Base-by-base conservation (phyloP, 1,140 invertebrate genomes). In the Temnothorax longispinosus region DNA sequence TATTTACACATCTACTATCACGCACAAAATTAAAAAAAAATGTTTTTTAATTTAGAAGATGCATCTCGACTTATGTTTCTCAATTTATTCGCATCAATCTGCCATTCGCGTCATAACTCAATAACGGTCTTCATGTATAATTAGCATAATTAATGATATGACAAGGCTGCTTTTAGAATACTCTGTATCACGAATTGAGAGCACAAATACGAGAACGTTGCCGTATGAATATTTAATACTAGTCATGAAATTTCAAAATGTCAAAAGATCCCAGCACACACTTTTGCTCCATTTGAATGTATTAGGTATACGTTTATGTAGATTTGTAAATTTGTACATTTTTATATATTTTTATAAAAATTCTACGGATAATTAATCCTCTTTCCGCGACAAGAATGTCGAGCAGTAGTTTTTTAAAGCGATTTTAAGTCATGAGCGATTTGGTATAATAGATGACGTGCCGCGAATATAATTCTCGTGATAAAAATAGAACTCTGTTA, bases 61-160 rank as follows among this genome's bases (percentile, higher is more conserved):
- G 6, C 5, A 3, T 56, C 27, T 27, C 5, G 8, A 10, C 62
- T 44, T 1, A 58, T 60, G 15, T 15, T 32, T 47, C 2, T 58
- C 35, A 18, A 60, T 18, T 4, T 15, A 44, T 60, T 62, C 8
- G 11, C 0, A 0, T 75, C 38, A 41, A 41, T 75, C 10, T 47
- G 15, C 3, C 15, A 27, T 76, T 44, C 6, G 21, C 18, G 3
- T 69, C 41, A 0, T 32, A 44, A 41, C 5, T 38, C 15, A n/a
- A 44, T 60, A 32, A n/a, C 21, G 38, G 7, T 18, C 32, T 18
- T 76, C 13, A 32, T 56, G 44, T 8, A 32, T 21, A 41, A 41
- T 58, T 75, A 8, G 4, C n/a, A 62, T 62, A 77, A 77, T 77
- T 62, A 44, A 60, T 11, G 38, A 27, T 10, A 62, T 8, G n/a